A percentile compares a stretch with the other conserved stretches of the same genome.
Conservation (phyloP, 2,888 invertebrate species). For the Acheta domesticus region DNA sequence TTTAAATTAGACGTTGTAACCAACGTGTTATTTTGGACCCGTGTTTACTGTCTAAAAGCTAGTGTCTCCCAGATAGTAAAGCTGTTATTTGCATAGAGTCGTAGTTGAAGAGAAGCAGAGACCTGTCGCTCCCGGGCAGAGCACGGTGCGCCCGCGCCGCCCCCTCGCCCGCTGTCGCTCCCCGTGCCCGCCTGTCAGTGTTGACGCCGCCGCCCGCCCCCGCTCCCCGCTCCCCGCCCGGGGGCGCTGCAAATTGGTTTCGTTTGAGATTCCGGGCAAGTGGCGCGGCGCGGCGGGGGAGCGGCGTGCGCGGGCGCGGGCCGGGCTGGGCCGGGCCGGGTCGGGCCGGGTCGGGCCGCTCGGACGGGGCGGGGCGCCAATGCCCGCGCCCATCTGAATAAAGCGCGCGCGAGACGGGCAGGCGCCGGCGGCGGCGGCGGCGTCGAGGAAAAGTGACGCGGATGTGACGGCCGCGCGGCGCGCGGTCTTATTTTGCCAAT, state of each 20-base stretch:
- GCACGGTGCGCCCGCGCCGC: background rate
- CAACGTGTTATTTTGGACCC: too few relatives aligned
- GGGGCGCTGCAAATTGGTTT: conserved; percentile 24
- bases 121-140: too few relatives aligned
- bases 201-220: too few relatives aligned
- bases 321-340: background rate
- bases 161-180: background rate
- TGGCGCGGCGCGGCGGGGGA: background rate
- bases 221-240: too few relatives aligned
- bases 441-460: background rate
- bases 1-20: too few relatives aligned
- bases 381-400: background rate
- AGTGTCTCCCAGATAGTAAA: too few relatives aligned
- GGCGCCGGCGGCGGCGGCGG: background rate
- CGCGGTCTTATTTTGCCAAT: background rate
- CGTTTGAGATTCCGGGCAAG: conserved; percentile 29
- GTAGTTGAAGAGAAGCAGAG: too few relatives aligned
- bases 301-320: background rate
- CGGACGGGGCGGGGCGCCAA: too few relatives aligned
- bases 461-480: background rate
- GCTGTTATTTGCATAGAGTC: too few relatives aligned
- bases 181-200: too few relatives aligned
- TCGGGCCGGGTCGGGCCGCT: too few relatives aligned
- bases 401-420: background rate
- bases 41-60: too few relatives aligned